Evolutionary conservation across 2,888 invertebrate genomes (phyloP).

Genomic region (Arrhopalites spinosus): DNA sequence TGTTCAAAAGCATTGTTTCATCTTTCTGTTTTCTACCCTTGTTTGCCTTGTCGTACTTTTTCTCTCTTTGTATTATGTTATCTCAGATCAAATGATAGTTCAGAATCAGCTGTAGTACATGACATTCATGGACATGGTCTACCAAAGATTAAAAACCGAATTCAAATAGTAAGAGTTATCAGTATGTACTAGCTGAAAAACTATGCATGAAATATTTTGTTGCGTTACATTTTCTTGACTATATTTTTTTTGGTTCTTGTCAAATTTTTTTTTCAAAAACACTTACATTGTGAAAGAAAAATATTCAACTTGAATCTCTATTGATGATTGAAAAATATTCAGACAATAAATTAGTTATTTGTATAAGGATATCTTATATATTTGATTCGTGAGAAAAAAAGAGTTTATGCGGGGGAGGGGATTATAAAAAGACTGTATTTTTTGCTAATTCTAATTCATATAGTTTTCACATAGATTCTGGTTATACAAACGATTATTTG

Average conservation of each 20-base stretch:
- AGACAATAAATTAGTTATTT: conserved; percentile 4
- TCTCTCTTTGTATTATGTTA: too few relatives aligned
- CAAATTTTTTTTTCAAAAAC: background rate
- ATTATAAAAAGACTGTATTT: conserved; percentile 3
- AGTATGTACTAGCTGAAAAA: too few relatives aligned
- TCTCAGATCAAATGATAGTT: too few relatives aligned
- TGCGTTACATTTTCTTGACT: background rate
- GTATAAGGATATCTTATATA: background rate
- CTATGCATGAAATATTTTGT: too few relatives aligned
- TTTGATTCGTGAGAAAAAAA: background rate
- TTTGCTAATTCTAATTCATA: background rate
- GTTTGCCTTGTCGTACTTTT: too few relatives aligned
- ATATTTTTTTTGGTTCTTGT: background rate
- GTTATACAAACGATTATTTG: too few relatives aligned
- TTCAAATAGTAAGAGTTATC: too few relatives aligned
- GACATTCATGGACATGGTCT: too few relatives aligned
- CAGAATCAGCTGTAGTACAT: too few relatives aligned
- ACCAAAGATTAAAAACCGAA: too few relatives aligned
- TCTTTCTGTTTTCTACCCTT: too few relatives aligned
- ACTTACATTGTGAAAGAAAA: background rate
- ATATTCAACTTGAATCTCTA: background rate
- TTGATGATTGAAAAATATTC: background rate
- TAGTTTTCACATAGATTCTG: background rate
- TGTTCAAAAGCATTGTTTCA: background rate
- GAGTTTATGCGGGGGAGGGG: background rate